These are phyloP conservation scores for Cecidostiba fungosa DNA, from an alignment of 2,888 invertebrate genomes.

Conservation along the genomic window DNA sequence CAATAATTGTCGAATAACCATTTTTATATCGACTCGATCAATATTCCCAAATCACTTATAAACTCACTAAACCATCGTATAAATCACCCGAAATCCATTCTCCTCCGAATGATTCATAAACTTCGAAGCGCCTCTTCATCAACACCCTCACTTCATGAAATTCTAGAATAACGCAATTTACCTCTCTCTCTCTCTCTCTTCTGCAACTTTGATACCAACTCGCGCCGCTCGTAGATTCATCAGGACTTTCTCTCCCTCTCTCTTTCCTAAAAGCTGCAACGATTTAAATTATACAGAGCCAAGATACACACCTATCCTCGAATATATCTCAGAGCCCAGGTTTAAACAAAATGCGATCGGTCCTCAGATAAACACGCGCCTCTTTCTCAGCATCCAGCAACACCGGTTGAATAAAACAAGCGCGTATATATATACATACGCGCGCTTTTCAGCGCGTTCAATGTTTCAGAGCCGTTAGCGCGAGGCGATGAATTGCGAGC, in stretches of 20 bases:
- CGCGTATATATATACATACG: background rate
- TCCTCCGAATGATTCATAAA: background rate
- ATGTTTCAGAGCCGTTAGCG: slow-evolving; percentile 23
- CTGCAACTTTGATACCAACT: background rate
- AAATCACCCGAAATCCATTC: background rate
- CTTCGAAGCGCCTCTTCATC: background rate
- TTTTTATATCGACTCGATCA: too few relatives aligned
- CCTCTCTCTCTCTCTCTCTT: background rate
- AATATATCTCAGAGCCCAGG: background rate
- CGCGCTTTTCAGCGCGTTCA: slow-evolving; percentile 31
- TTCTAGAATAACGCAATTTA: background rate
- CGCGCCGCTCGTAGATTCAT: slow-evolving; percentile 2
- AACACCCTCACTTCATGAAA: background rate
- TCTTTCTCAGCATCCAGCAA: background rate
- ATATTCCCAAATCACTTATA: background rate
- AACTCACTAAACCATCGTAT: background rate
- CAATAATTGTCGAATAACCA: too few relatives aligned
- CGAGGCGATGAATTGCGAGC: slow-evolving; percentile 29
- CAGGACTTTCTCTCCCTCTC: background rate
- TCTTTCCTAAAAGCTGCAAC: background rate
- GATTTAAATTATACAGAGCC: background rate
- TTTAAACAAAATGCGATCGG: slow-evolving; percentile 11
- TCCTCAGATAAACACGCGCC: background rate
- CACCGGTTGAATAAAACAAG: slow-evolving; percentile 43
- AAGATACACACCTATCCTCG: background rate